A percentile compares a stretch with the other conserved stretches of the same genome.
These are phyloP conservation scores for Magallana gigas DNA, from an alignment of 1,140 invertebrate genomes.

Conservation along the genomic window DNA sequence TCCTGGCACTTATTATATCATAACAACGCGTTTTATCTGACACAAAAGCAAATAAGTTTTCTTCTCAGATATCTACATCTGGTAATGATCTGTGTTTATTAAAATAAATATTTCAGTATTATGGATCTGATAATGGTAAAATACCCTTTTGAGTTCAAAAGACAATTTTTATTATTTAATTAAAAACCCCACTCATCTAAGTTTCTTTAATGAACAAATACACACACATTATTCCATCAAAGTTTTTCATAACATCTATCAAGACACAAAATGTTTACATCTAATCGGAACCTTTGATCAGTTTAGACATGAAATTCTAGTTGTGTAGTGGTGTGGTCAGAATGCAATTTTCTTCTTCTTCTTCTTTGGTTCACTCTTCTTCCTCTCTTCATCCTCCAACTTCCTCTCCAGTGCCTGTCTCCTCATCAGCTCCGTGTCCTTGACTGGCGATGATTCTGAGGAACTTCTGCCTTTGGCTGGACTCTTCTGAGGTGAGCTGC, in stretches of 20 bases:
- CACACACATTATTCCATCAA: neutral
- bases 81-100: too few species aligned
- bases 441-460: slow-evolving; percentile 55
- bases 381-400: slow-evolving; percentile 63
- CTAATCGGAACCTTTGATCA: neutral
- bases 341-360: slow-evolving; percentile 70
- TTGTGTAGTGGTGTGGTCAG: slow-evolving; percentile 19
- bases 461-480: slow-evolving; percentile 55
- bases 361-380: slow-evolving; percentile 66
- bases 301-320: neutral
- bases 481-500: slow-evolving; percentile 59
- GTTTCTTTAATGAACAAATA: neutral
- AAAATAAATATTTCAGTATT: too few species aligned
- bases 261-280: neutral
- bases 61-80: too few species aligned
- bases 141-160: too few species aligned
- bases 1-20: too few species aligned
- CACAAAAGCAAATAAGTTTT: too few species aligned
- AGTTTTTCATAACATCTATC: neutral
- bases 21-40: too few species aligned
- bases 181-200: neutral
- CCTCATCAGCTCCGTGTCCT: slow-evolving; percentile 64
- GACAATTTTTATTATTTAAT: too few species aligned
- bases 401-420: slow-evolving; percentile 68
- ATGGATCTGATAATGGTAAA: too few species aligned